A percentile compares a stretch with the other conserved stretches of the same genome.
These are phyloP conservation scores for Euphydryas editha DNA, from an alignment of 2,888 invertebrate genomes.

Conservation along the genomic window DNA sequence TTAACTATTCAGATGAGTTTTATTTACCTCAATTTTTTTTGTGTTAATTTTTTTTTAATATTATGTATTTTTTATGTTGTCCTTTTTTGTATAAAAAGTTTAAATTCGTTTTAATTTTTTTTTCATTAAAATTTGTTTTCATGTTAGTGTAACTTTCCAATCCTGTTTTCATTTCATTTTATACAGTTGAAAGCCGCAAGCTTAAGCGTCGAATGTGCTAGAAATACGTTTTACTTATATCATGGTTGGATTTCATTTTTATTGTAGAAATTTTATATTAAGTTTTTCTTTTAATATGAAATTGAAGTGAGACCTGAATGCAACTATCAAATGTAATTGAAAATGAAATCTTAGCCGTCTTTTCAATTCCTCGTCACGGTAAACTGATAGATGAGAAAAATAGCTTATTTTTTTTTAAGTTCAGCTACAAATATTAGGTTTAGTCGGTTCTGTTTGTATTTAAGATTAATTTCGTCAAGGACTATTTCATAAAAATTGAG, in stretches of 20 bases:
- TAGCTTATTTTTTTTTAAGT: too few relatives aligned
- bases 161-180: neutral
- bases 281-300: slow-evolving; percentile 7
- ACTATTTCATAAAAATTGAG: too few relatives aligned
- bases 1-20: too few relatives aligned
- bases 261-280: slow-evolving; percentile 5
- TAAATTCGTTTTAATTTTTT: neutral
- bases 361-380: neutral
- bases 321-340: neutral
- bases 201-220: slow-evolving; percentile 7
- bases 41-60: too few relatives aligned
- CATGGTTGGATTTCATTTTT: slow-evolving; percentile 3
- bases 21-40: too few relatives aligned
- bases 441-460: too few relatives aligned
- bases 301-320: slow-evolving; percentile 1
- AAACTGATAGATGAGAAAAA: too few relatives aligned
- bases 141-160: neutral
- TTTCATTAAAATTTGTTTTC: neutral
- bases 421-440: too few relatives aligned
- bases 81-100: neutral
- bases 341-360: neutral
- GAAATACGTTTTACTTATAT: slow-evolving; percentile 2
- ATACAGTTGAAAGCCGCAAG: neutral
- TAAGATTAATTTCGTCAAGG: too few relatives aligned
- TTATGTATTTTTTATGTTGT: neutral